Evolutionary conservation across 2,113 vertebrate genomes (phyloP), one percentile per base, ranked within the genome.

Genomic region (Nycticryphes semicollaris): DNA sequence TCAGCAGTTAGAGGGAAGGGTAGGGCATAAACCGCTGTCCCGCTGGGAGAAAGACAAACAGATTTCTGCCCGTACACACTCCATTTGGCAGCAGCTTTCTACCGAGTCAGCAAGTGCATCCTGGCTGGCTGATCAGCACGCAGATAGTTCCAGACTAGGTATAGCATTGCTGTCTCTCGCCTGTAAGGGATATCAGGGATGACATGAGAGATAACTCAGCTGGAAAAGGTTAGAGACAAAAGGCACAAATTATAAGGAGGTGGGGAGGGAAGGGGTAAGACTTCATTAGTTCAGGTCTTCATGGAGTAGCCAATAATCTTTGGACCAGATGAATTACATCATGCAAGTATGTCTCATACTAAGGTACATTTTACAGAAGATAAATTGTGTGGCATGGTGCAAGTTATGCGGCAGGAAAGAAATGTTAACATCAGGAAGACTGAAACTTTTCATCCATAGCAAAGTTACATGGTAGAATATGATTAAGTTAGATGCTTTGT

Each of bases 41-140:
- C 94, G 84, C 95, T 96, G 95, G 91, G 89, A 93, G 91, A 84
- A 92, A 95, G 84, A 91, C 93, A 95, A 96, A 97, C 82, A 89
- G 87, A 89, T 95, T 96, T 93, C 89, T 91, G 91, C 74, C 84
- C 0, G 0, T 89, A 31, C 16, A 84, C 89, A 96, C 89, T 94
- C 87, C 89, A 95, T 96, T 97, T 97, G 93, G 84, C 95, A 94
- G 89, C 60, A 87, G 91, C 89, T 96, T 97, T 96, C 89, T 81
- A 96, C 48, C 33, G 0, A 96, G 95, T 96, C 94, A 96, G 95
- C 96, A 96, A 96, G 69, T 76, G 80, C 87, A 91, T 59, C 66
- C 89, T 68, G 45, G 66, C 76, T 89, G 87, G 91, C 84, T 94
- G 91, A 96, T 94, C 51, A 92, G 86, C 77, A 63, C 25, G 1